Base-by-base conservation (phyloP, 2,797 vertebrate species). In the Taeniopygia guttata region DNA sequence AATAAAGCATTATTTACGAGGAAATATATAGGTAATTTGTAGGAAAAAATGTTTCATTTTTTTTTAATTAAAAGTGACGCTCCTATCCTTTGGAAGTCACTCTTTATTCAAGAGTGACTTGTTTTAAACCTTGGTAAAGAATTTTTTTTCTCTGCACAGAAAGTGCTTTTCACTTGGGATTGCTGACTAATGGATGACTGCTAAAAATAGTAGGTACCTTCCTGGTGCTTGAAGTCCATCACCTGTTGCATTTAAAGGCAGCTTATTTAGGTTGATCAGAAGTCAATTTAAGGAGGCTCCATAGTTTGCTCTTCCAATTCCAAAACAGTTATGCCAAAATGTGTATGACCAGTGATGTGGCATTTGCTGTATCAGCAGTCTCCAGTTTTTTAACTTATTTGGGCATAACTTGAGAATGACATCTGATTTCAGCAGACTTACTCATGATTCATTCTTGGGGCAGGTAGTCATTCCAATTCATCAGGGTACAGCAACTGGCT, bases 391-490 rank as follows among this genome's bases (percentile, higher is more conserved):
- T 30, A 54, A 75, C 45, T 88, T 88, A 52, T 36, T 79, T 77
- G 67, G 38, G 25, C 32, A 59, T 75, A 46, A 69, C 29, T 42
- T 51, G 78, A 76, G 70, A 79, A 29, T 23, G 78, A 38, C 30
- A 66, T 29, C 15, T 80, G 66, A 19, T 88, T 77, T 90, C 74
- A 85, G 63, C 72, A 38, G 67, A 45, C 6, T 63, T 66, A 51
- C 16, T 92, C 25, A 13, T 59, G 46, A 59, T 54, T 89, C 63
- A 49, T 91, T 95, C 79, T 84, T 92, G 40, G 56, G 76, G 17
- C 11, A 70, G 52, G 49, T 59, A 91, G 84, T 84, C 46, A 80
- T 84, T 95, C 51, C 40, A 29, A 69, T 94, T 88, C 49, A 70
- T 34, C 56, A 51, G 63, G 40, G 13, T 70, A 63, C 56, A 76